Base-by-base conservation (phyloP, 2,113 vertebrate genomes). In the Anguilla japonica region DNA sequence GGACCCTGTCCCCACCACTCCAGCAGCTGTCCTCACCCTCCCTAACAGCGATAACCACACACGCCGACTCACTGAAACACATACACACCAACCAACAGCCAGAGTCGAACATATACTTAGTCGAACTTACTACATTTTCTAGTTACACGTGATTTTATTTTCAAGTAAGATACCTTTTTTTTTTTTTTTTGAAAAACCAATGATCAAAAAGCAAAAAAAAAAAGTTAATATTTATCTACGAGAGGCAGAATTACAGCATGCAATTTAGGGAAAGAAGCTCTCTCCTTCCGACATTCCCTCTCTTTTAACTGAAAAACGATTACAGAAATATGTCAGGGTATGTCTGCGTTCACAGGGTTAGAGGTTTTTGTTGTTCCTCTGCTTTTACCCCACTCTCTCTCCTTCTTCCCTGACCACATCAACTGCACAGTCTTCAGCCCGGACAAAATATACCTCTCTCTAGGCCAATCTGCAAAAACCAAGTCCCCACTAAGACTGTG, bases 291-390 rank as follows among this genome's bases (percentile, higher is more conserved):
- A 34, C 39, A 60, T 34, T 29, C 82, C 40, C 29, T 85, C 71
- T 53, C 84, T 79, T 29, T 22, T 71, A 15, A 41, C 57, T n/a
- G 22, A 11, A 53, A 53, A 9, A 53, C 41, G 39, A 34, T 41
- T 20, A 1, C 41, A 41, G 79, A 41, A 29, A 9, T 16, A 6
- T 11, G 5, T 75, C 71, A 41, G 13, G 6, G 40, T 29, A 57
- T 79, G 57, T 81, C 34, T 83, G 82, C 57, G 88, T 67, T 53
- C 41, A 87, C 86, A 84, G 84, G 83, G 79, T 41, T 79, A 63
- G 57, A 87, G n/a, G 46, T 83, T 67, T 34, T 78, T 88, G 82
- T 85, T 87, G 82, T 41, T 87, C 63, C 56, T 85, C 78, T 83
- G 22, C 86, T 46, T 29, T 53, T 16, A 34, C 9, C n/a, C 57